Conservation (phyloP, 2,888 invertebrate species). For the Litoditis marina region DNA sequence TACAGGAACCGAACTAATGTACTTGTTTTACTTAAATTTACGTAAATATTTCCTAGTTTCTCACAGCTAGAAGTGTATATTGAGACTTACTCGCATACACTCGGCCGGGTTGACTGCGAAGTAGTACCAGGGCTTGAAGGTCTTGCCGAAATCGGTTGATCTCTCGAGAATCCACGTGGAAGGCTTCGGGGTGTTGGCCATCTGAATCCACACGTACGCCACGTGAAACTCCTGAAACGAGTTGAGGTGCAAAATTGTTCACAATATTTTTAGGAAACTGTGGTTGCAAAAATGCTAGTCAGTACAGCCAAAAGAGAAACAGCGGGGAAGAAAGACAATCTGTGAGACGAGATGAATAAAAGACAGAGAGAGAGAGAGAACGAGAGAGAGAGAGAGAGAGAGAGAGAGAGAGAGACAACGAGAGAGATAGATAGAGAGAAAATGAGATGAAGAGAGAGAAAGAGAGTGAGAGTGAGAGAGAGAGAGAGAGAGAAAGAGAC, state of each 20-base stretch:
- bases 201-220: slow-evolving; percentile 91
- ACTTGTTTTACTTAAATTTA: too few species aligned
- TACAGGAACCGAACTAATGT: too few species aligned
- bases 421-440: not conserved
- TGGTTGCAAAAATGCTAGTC: slow-evolving; percentile 27
- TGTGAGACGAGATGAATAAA: not conserved
- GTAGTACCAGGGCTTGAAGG: slow-evolving; percentile 93
- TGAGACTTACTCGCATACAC: slow-evolving; percentile 68
- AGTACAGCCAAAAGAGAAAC: too few species aligned
- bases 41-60: too few species aligned
- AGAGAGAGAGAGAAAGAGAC: not conserved
- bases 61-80: too few species aligned
- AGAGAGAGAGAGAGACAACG: not conserved
- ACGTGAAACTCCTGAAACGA: slow-evolving; percentile 87
- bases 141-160: slow-evolving; percentile 83
- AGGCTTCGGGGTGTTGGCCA: slow-evolving; percentile 97
- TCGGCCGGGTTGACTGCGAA: slow-evolving; percentile 88
- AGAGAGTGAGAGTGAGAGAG: not conserved
- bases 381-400: not conserved
- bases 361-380: not conserved
- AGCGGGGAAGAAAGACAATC: too few species aligned
- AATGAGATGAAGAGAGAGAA: not conserved
- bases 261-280: not conserved
- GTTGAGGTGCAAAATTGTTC: slow-evolving; percentile 18
- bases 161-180: slow-evolving; percentile 94